Percentiles rank a stretch among this genome's conserved stretches.
Evolutionary conservation across 1,140 invertebrate species (phyloP).

Genomic region (Apis florea): DNA sequence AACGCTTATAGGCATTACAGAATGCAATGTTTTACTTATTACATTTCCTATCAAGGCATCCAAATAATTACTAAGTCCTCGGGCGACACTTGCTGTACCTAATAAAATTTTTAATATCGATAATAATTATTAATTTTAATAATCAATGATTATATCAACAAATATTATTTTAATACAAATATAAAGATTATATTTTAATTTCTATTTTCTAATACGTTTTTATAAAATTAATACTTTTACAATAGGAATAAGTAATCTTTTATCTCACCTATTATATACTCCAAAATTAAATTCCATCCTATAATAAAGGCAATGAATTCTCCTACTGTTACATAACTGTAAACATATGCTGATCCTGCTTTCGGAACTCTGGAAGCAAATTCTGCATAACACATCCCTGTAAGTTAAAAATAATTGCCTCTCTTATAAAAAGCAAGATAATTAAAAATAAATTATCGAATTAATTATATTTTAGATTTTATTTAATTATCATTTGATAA

Average conservation of each 20-base stretch:
- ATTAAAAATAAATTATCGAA: background rate
- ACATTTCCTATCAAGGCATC: constrained; percentile 89
- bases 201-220: background rate
- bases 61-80: constrained; percentile 94
- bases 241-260: background rate
- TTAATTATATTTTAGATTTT: no score
- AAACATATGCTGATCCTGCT: constrained; percentile 93
- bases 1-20: constrained; percentile 86
- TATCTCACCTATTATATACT: constrained; percentile 91
- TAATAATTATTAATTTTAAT: background rate
- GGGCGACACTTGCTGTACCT: constrained; percentile 94
- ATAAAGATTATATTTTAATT: background rate
- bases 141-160: background rate
- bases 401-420: background rate
- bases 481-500: no score
- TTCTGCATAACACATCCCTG: constrained; percentile 91
- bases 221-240: background rate
- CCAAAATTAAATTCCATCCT: constrained; percentile 95
- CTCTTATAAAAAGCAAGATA: background rate
- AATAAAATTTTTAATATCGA: constrained; percentile 36
- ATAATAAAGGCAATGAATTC: constrained; percentile 89
- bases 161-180: background rate
- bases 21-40: constrained; percentile 86
- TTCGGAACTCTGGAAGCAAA: constrained; percentile 93
- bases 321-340: constrained; percentile 93